These are phyloP conservation scores for Chrosomus eos DNA, from an alignment of 2,797 vertebrate genomes.

Conservation along the genomic window DNA sequence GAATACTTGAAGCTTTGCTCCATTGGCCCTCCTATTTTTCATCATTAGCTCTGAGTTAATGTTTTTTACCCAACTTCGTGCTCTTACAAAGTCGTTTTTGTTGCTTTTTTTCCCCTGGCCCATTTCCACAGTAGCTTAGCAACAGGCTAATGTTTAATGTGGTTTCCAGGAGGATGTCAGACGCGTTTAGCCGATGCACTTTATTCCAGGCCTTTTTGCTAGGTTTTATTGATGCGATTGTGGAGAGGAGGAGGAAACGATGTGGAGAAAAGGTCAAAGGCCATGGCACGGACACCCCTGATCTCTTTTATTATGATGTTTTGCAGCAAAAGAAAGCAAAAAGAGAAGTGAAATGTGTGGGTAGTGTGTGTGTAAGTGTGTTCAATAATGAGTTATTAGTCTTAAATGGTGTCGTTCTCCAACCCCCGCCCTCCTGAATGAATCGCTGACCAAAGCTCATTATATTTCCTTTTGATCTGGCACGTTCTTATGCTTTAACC, in stretches of 20 bases:
- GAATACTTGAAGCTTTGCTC: slow-evolving; percentile 9
- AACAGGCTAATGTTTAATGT: slow-evolving; percentile 21
- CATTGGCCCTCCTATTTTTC: slow-evolving; percentile 13
- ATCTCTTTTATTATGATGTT: not conserved
- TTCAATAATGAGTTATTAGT: slow-evolving; percentile 74
- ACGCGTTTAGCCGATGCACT: not conserved
- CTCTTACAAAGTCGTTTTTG: slow-evolving; percentile 35
- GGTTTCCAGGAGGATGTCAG: not conserved
- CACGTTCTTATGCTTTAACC: slow-evolving; percentile 63
- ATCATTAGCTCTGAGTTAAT: slow-evolving; percentile 31
- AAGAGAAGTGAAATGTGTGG: not conserved
- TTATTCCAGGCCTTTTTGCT: not conserved
- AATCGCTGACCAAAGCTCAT: slow-evolving; percentile 76
- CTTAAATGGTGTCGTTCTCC: slow-evolving; percentile 69
- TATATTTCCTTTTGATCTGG: slow-evolving; percentile 77
- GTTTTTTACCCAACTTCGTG: slow-evolving; percentile 20
- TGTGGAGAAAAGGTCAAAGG: not conserved
- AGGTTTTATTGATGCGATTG: not conserved
- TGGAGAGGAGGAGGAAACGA: not conserved
- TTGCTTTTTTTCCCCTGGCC: slow-evolving; percentile 6
- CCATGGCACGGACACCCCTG: not conserved
- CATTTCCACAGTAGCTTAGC: slow-evolving; percentile 21
- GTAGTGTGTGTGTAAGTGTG: not conserved
- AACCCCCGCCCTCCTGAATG: slow-evolving; percentile 58
- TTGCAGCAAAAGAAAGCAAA: not conserved